Evolutionary conservation across 23 tunicate genomes (phyloP), one percentile per base, ranked within the genome.

Genomic region (Ascidia mentula): DNA sequence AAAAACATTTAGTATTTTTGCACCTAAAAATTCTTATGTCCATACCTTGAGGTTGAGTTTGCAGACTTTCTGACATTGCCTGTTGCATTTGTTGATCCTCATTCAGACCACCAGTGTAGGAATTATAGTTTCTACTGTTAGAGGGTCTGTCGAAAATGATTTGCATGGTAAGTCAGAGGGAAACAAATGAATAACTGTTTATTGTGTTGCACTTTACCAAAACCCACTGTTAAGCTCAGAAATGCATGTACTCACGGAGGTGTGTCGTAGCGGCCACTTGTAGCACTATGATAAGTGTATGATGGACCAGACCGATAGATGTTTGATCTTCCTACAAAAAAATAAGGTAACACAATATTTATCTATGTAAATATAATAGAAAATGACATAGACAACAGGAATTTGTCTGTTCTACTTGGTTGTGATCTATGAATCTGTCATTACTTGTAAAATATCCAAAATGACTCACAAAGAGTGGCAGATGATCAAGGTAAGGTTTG

Each of bases 51-150:
- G 33, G 69, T 4, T 79, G 45, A 0, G 46, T 81, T 26, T 39
- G 79, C 12, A 37, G 0, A 60, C 93, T 88, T 59, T 88, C 87
- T 53, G 78, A 80, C 80, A 73, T 82, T 0, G 93, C 93, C 28
- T 39, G 60, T 37, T 82, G 40, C 69, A 82, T 72, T 78, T 88
- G 93, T 28, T 88, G 87, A 40, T 82, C 78, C 59, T 82, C 87
- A 40, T 69, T 38, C 74, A 88, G 12, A 13, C 92, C 92, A 36
- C 86, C 92, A 72, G 92, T 87, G 82, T 71, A 86, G 2, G 38
- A 53, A 9, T 53, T 9, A 9, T 53, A 53, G 28, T 28, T 53
- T 53, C 65, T 53, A 20, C n/a, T n/a, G n/a, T n/a, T n/a, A n/a
- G n/a, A n/a, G n/a, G n/a, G n/a, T n/a, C 53, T 42, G 15, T 42